Conservation (phyloP, 2,888 invertebrate species). For the Lacanobia oleracea region DNA sequence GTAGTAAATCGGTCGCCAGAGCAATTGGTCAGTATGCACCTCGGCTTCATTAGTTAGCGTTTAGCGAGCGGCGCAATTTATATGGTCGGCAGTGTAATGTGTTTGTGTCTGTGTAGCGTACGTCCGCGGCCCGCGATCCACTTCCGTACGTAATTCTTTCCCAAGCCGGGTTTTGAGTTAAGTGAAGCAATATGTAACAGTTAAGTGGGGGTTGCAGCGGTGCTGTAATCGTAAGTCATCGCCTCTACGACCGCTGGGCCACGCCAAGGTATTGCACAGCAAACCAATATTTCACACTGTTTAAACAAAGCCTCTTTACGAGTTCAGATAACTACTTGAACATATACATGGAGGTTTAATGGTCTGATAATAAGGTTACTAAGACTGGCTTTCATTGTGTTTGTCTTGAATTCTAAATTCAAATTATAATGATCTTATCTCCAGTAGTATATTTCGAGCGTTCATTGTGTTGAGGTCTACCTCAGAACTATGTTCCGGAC, state of each 20-base stretch:
- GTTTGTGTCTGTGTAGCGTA: slow-evolving; percentile 72
- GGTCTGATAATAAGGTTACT: slow-evolving; percentile 8
- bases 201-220: slow-evolving; percentile 82
- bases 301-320: slow-evolving; percentile 75
- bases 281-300: slow-evolving; percentile 78
- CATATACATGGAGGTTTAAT: slow-evolving; percentile 39
- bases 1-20: slow-evolving; percentile 50
- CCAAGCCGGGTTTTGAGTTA: slow-evolving; percentile 81
- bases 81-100: slow-evolving; percentile 72
- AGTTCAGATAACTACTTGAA: slow-evolving; percentile 56
- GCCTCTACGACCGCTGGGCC: slow-evolving; percentile 74
- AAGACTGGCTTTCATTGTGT: slow-evolving; percentile 2
- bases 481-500: not conserved
- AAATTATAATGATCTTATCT: slow-evolving; percentile 7
- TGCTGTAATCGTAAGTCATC: slow-evolving; percentile 81
- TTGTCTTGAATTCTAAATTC: slow-evolving; percentile 1
- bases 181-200: slow-evolving; percentile 84
- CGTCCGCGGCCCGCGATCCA: slow-evolving; percentile 70
- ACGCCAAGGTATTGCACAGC: slow-evolving; percentile 71
- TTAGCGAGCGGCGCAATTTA: slow-evolving; percentile 68
- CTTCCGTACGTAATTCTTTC: slow-evolving; percentile 81
- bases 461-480: slow-evolving; percentile 2
- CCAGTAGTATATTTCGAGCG: not conserved
- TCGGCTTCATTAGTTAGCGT: slow-evolving; percentile 63
- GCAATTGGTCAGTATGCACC: slow-evolving; percentile 57